Percentiles rank a stretch among this genome's conserved stretches.
phyloP scores from a whole-genome alignment of 2,113 vertebrate species.

The Passer domesticus region DNA sequence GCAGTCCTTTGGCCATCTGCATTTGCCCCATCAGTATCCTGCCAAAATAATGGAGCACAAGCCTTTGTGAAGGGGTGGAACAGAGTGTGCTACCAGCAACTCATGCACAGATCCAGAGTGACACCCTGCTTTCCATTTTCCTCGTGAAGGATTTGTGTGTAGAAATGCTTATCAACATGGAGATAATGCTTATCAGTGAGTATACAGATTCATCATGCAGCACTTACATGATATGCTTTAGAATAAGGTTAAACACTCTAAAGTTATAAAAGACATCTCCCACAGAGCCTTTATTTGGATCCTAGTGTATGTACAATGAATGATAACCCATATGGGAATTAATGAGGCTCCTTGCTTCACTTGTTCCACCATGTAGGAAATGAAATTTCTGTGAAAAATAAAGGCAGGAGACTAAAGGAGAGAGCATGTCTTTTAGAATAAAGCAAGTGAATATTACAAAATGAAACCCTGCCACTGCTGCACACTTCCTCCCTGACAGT shows the following conservation, averaged over 20 bases:
- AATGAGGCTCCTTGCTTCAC: not conserved
- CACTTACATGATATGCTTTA: not conserved
- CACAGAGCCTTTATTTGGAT: not conserved
- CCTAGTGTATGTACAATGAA: not conserved
- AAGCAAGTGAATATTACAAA: not conserved
- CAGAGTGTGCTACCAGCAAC: not conserved
- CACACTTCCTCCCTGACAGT: not conserved
- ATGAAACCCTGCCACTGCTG: not conserved
- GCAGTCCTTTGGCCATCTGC: not conserved
- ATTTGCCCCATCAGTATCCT: not conserved
- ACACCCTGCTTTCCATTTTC: not conserved
- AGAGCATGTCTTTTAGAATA: not conserved
- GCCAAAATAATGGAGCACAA: not conserved
- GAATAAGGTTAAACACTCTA: not conserved
- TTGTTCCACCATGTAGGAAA: not conserved
- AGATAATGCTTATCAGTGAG: not conserved
- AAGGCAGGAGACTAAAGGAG: not conserved
- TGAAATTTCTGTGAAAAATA: not conserved
- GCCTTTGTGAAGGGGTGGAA: not conserved
- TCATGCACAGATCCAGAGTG: not conserved
- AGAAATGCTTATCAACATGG: not conserved
- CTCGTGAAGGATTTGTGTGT: not conserved
- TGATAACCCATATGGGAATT: not conserved
- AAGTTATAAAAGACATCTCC: not conserved
- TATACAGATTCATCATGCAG: not conserved